Evolutionary conservation across 2,888 invertebrate species (phyloP).

Genomic region (Furcula furcula): DNA sequence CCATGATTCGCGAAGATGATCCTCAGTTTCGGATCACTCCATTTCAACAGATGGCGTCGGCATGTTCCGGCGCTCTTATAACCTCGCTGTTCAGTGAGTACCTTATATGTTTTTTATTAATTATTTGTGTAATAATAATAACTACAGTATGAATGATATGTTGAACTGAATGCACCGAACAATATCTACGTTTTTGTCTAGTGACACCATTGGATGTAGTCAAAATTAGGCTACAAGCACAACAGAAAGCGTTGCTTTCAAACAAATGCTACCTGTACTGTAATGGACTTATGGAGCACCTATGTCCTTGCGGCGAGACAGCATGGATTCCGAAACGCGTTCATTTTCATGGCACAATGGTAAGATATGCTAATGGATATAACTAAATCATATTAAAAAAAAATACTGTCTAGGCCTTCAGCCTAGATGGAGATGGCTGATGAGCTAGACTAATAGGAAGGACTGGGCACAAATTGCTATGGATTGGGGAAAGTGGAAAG

Average conservation of each 20-base stretch:
- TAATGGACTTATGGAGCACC: slow-evolving; percentile 99
- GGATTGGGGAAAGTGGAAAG: no score
- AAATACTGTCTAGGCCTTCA: no score
- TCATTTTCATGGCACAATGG: slow-evolving; percentile 90
- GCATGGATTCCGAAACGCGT: slow-evolving; percentile 84
- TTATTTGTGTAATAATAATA: no score
- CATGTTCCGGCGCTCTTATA: slow-evolving; percentile 93
- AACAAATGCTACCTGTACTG: slow-evolving; percentile 97
- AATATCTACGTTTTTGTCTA: no score
- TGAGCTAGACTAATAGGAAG: no score
- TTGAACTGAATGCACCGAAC: no score
- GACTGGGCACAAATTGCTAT: no score
- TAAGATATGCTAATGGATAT: no score
- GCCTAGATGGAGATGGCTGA: no score
- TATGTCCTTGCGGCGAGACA: slow-evolving; percentile 90
- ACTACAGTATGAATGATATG: no score
- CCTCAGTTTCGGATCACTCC: slow-evolving; percentile 89
- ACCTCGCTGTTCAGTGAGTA: slow-evolving; percentile 93
- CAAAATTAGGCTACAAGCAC: slow-evolving; percentile 97
- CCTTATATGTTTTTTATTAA: no score
- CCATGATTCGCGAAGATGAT: slow-evolving; percentile 84
- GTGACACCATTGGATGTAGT: slow-evolving; percentile 99
- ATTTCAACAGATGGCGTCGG: slow-evolving; percentile 91
- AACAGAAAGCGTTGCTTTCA: slow-evolving; percentile 90
- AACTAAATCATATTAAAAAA: no score